Evolutionary conservation across 2,113 vertebrate genomes (phyloP).

Genomic region (Catharus fuscescens): DNA sequence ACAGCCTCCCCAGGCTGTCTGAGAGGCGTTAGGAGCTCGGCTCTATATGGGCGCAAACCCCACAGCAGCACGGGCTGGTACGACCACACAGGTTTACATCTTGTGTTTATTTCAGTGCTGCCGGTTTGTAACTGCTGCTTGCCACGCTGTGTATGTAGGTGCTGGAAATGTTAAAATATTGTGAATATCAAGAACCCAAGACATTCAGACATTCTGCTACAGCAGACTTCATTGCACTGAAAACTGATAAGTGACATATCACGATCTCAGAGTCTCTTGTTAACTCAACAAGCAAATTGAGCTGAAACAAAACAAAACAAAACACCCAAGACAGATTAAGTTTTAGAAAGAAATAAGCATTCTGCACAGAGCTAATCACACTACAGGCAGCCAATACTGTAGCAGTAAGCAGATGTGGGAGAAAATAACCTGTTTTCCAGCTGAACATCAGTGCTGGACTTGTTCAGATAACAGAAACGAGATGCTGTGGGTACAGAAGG

Average conservation of each 20-base stretch:
- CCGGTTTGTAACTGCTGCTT: background rate
- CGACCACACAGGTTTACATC: background rate
- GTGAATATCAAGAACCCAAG: background rate
- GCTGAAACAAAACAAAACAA: slow-evolving; percentile 32
- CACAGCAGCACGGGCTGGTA: background rate
- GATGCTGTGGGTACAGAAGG: background rate
- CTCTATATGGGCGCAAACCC: background rate
- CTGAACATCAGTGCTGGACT: background rate
- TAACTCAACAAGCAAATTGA: slow-evolving; percentile 35
- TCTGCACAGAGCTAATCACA: background rate
- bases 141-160: background rate
- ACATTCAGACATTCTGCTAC: slow-evolving; percentile 18
- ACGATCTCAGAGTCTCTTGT: background rate
- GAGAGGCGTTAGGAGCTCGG: rapidly evolving
- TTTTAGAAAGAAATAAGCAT: background rate
- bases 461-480: background rate
- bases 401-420: background rate
- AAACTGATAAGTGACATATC: slow-evolving; percentile 36
- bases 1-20: rapidly evolving
- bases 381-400: background rate
- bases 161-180: slow-evolving; percentile 30
- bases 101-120: background rate
- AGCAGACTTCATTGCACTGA: slow-evolving; percentile 8
- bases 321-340: background rate
- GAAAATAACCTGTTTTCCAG: background rate